phyloP scores from a whole-genome alignment of 1,140 invertebrate genomes.

The Musca vetustissima region DNA sequence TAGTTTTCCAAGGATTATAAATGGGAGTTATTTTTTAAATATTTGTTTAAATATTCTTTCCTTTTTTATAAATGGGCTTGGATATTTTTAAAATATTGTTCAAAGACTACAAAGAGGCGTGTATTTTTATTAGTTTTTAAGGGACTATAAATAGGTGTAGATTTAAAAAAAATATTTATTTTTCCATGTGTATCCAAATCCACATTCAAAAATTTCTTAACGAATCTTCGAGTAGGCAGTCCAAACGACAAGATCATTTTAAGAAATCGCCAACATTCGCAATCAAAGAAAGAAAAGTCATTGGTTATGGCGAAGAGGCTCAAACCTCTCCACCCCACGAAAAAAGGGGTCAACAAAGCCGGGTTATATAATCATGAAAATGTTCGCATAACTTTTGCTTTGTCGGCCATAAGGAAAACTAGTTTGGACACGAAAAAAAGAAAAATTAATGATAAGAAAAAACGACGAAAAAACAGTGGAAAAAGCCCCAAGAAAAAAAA shows the following conservation, averaged over 20 bases:
- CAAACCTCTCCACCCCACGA: neutral
- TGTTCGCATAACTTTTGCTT: conserved; percentile 10
- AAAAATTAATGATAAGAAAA: neutral
- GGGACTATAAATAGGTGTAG: no score
- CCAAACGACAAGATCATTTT: conserved; percentile 13
- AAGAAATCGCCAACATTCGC: neutral
- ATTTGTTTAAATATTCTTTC: no score
- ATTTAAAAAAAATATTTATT: no score
- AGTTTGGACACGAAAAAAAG: conserved; percentile 3
- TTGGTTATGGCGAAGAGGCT: conserved; percentile 4
- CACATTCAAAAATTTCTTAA: neutral
- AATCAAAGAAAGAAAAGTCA: conserved; percentile 16
- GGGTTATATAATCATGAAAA: conserved; percentile 2
- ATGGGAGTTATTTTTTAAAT: no score
- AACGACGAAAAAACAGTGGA: no score
- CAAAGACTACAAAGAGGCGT: no score
- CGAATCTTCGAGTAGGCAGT: neutral
- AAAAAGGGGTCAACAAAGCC: neutral
- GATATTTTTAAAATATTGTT: no score
- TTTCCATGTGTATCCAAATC: no score
- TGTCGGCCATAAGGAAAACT: conserved; percentile 13
- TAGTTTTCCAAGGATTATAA: no score
- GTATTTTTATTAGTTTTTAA: no score
- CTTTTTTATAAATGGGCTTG: no score
- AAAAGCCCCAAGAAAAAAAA: no score